Percentiles rank a stretch among this genome's conserved stretches.
phyloP scores from a whole-genome alignment of 2,888 invertebrate species.

The Philereme transversata region DNA sequence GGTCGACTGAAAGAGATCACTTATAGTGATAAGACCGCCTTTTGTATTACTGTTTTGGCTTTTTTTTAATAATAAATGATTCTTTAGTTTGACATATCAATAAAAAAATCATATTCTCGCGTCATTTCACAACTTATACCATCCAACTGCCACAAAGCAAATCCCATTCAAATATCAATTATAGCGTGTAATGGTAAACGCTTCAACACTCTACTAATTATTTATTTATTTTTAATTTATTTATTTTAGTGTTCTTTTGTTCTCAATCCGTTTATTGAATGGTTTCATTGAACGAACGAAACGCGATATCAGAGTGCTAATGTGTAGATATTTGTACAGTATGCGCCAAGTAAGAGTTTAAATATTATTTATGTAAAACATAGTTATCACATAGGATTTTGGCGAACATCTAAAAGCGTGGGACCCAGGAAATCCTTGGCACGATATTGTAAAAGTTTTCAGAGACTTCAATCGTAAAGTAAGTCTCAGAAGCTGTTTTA shows the following conservation, averaged over 20 bases:
- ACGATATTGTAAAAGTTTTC: too few species aligned
- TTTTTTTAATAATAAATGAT: too few species aligned
- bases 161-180: constrained; percentile 61
- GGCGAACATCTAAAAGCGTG: too few species aligned
- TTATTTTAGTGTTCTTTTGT: constrained; percentile 50
- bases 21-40: too few species aligned
- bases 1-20: too few species aligned
- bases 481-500: too few species aligned
- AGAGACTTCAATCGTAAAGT: too few species aligned
- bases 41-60: too few species aligned
- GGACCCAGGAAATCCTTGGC: too few species aligned
- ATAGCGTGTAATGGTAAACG: constrained; percentile 62
- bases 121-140: constrained; percentile 31
- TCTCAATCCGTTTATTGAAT: constrained; percentile 31
- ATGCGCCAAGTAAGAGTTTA: constrained; percentile 6
- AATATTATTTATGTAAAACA: too few species aligned
- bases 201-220: constrained; percentile 78
- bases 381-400: too few species aligned
- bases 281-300: constrained; percentile 34
- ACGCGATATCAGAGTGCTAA: constrained; percentile 56
- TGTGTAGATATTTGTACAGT: constrained; percentile 52
- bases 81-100: too few species aligned
- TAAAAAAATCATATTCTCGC: constrained; percentile 6
- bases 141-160: constrained; percentile 31
- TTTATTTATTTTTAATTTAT: constrained; percentile 64